These are phyloP conservation scores for Lottia gigantea DNA, from an alignment of 2,888 invertebrate species.

Conservation along the genomic window DNA sequence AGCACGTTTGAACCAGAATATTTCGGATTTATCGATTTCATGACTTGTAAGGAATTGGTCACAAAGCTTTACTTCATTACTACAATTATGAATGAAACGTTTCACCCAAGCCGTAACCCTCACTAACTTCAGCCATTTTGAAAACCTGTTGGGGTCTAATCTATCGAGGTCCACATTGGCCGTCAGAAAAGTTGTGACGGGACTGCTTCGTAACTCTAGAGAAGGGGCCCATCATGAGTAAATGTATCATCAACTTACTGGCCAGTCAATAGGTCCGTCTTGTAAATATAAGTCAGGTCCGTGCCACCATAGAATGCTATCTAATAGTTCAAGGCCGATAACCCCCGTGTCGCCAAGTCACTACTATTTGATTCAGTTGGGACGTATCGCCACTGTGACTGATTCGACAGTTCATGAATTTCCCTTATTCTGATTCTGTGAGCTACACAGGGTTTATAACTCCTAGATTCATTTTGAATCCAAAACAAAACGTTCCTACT, in stretches of 20 bases:
- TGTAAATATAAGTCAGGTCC: not conserved
- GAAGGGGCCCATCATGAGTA: not conserved
- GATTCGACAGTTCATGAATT: constrained; percentile 2
- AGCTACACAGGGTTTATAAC: not conserved
- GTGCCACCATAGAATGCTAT: not conserved
- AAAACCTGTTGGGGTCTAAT: not conserved
- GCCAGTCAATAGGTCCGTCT: not conserved
- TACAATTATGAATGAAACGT: not conserved
- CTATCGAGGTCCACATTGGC: not conserved
- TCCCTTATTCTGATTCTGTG: not conserved
- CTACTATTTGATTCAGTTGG: not conserved
- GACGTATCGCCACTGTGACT: not conserved
- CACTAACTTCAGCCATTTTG: not conserved
- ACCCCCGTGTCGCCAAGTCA: not conserved
- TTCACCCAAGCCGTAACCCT: not conserved
- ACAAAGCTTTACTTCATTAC: not conserved
- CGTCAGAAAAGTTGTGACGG: too few species aligned
- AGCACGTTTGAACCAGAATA: not conserved
- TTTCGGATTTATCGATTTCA: not conserved
- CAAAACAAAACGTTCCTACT: constrained; percentile 1
- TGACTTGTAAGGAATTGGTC: not conserved
- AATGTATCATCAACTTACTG: not conserved
- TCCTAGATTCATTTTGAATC: not conserved
- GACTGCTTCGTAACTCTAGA: not conserved
- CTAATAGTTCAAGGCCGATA: not conserved